Evolutionary conservation across 2,797 vertebrate genomes (phyloP).

Genomic region (Australoheros facetus): DNA sequence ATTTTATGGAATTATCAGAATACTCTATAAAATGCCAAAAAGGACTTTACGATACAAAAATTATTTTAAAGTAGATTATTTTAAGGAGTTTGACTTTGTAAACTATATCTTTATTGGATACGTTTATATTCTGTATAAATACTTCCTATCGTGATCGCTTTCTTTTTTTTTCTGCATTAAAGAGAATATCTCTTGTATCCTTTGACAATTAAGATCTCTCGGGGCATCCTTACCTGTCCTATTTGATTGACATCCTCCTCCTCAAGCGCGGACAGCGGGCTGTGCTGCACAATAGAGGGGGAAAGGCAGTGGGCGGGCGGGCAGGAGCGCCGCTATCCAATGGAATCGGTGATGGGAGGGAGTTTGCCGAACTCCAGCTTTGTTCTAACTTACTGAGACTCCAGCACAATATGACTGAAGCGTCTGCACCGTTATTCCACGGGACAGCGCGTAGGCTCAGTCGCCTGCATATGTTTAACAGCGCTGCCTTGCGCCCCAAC

Average conservation of each 20-base stretch:
- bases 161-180: not conserved
- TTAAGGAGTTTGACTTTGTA: not conserved
- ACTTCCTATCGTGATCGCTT: fast-evolving
- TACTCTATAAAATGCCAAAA: no score
- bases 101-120: not conserved
- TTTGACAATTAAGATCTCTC: slow-evolving; percentile 28
- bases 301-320: slow-evolving; percentile 64
- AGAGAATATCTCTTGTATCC: not conserved
- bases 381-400: slow-evolving; percentile 79
- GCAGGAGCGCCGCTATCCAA: slow-evolving; percentile 68
- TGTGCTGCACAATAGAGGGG: slow-evolving; percentile 40
- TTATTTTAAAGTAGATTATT: not conserved
- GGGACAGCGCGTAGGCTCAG: slow-evolving; percentile 64
- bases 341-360: slow-evolving; percentile 77
- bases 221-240: slow-evolving; percentile 56
- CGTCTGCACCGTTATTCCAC: slow-evolving; percentile 78
- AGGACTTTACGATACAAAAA: not conserved
- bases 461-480: slow-evolving; percentile 31
- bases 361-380: slow-evolving; percentile 77
- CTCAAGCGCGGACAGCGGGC: slow-evolving; percentile 31
- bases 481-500: slow-evolving; percentile 39
- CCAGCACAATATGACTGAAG: slow-evolving; percentile 76
- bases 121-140: not conserved
- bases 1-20: not conserved
- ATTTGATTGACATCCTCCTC: slow-evolving; percentile 62